Conservation (phyloP, 2,113 vertebrate genomes). For the Hystrix cristata region DNA sequence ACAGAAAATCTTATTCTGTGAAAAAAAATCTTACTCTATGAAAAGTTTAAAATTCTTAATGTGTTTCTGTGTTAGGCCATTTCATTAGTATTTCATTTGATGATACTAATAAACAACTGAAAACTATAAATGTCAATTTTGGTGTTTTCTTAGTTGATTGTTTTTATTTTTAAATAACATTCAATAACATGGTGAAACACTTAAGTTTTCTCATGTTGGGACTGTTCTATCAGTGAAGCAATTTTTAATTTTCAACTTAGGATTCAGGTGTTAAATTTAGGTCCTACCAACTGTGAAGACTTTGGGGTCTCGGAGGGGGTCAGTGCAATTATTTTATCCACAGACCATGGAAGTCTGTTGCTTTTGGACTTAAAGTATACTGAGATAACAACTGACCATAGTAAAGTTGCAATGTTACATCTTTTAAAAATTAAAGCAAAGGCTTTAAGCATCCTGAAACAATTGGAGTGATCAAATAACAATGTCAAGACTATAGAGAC, state of each 20-base stretch:
- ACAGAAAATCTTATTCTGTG: too few relatives aligned
- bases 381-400: neutral
- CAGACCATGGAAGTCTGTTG: neutral
- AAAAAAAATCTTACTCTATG: neutral
- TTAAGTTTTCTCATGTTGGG: neutral
- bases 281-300: neutral
- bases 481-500: constrained; percentile 27
- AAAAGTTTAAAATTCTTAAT: constrained; percentile 44
- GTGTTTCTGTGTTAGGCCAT: constrained; percentile 10
- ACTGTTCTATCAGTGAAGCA: neutral
- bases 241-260: constrained; percentile 36
- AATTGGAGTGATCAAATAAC: neutral
- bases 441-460: constrained; percentile 33
- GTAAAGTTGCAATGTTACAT: neutral
- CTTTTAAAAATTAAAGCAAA: constrained; percentile 9
- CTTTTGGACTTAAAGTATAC: neutral
- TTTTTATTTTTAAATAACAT: constrained; percentile 48
- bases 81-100: neutral
- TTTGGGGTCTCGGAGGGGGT: neutral
- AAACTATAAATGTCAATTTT: neutral
- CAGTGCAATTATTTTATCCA: neutral
- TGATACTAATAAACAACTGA: constrained; percentile 28
- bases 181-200: neutral
- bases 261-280: neutral
- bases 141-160: neutral